These are phyloP conservation scores for Diachrysia chrysitis DNA, from an alignment of 2,888 invertebrate genomes.

Conservation along the genomic window DNA sequence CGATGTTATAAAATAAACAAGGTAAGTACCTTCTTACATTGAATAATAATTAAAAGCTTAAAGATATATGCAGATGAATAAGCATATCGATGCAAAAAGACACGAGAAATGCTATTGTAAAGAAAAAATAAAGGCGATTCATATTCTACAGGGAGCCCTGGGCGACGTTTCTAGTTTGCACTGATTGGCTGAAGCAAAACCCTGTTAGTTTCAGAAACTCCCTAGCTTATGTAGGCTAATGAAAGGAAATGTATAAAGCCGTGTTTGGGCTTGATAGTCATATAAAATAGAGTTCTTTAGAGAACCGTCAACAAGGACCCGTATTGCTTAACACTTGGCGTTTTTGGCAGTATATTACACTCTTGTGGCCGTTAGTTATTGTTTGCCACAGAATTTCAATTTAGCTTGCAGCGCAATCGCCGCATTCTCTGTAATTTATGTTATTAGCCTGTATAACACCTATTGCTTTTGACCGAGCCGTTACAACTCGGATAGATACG, in stretches of 20 bases:
- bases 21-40: too few relatives aligned
- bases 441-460: conserved; percentile 5
- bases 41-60: too few relatives aligned
- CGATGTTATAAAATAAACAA: too few relatives aligned
- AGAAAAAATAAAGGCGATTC: neutral
- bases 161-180: neutral
- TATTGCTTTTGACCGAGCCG: conserved; percentile 4
- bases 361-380: neutral
- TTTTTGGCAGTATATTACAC: conserved; percentile 2
- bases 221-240: neutral
- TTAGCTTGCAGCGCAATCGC: neutral
- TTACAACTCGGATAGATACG: conserved; percentile 4
- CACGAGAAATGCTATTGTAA: neutral
- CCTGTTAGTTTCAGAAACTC: neutral
- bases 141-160: neutral
- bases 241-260: neutral
- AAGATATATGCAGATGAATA: too few relatives aligned
- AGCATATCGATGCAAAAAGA: neutral
- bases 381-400: conserved; percentile 1
- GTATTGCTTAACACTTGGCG: neutral
- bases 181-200: neutral
- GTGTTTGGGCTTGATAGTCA: neutral
- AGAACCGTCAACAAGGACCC: neutral
- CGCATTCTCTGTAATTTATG: neutral
- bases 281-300: neutral